Evolutionary conservation across 30 jellyfish, hydroid and myxozoan genomes (phyloP).

Genomic region (Clytia hemisphaerica): DNA sequence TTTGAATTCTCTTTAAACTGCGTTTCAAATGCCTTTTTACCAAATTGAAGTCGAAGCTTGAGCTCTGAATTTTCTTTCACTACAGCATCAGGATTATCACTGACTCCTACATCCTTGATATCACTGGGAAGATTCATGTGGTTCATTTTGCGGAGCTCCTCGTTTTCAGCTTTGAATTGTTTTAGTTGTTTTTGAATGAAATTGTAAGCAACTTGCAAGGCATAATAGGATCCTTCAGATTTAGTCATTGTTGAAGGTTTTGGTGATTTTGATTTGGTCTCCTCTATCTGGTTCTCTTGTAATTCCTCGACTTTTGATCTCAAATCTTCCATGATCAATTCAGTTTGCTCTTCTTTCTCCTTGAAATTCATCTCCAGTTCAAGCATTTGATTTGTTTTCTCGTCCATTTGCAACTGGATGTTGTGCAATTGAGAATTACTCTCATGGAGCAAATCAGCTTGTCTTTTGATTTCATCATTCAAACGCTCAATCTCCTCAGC

Average conservation of each 20-base stretch:
- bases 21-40: constrained; percentile 53
- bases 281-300: constrained; percentile 3
- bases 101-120: constrained; percentile 4
- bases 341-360: neutral
- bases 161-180: constrained; percentile 45
- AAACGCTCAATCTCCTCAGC: neutral
- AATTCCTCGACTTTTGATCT: neutral
- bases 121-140: neutral
- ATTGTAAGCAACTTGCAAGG: constrained; percentile 56
- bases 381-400: too few species aligned
- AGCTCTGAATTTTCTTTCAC: constrained; percentile 43
- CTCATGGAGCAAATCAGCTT: neutral
- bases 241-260: too few species aligned
- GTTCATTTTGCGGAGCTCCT: constrained; percentile 11
- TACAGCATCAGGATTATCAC: neutral
- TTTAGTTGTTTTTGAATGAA: constrained; percentile 57
- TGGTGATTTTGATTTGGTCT: too few species aligned
- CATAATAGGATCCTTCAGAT: constrained; percentile 60
- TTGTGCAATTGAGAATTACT: too few species aligned
- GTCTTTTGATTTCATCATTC: neutral
- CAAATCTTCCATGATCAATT: neutral
- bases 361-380: neutral
- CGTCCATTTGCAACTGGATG: too few species aligned
- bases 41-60: constrained; percentile 58
- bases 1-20: constrained; percentile 50